phyloP scores from a whole-genome alignment of 1,140 invertebrate species.

The Orussus abietinus region DNA sequence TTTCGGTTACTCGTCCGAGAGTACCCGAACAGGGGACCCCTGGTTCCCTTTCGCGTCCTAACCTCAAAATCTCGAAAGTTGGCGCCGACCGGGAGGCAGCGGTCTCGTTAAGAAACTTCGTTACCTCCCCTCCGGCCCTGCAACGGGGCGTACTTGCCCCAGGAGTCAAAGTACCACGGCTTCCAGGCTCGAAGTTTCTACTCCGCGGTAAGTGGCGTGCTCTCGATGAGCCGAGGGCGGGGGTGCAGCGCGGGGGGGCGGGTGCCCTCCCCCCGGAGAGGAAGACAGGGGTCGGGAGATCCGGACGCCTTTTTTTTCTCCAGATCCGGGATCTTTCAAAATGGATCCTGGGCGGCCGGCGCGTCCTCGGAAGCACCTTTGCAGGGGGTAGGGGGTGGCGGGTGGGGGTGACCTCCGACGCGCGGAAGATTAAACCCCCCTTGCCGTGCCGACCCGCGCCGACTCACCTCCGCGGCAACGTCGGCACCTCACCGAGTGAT shows the following conservation, averaged over 20 bases:
- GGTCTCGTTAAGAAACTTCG: constrained; percentile 46
- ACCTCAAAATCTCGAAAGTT: too few relatives aligned
- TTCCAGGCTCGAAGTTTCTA: constrained; percentile 44
- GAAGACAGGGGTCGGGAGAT: constrained; percentile 6
- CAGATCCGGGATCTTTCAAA: constrained; percentile 12
- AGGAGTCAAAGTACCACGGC: constrained; percentile 39
- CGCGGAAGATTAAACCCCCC: too few relatives aligned
- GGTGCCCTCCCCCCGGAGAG: constrained; percentile 3
- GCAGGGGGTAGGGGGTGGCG: background rate
- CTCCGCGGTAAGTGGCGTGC: constrained; percentile 33
- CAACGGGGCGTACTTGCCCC: constrained; percentile 1
- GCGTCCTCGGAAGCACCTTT: constrained; percentile 7
- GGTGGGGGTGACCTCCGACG: background rate
- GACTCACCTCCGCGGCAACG: background rate
- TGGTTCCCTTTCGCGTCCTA: too few relatives aligned
- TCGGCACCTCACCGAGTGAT: background rate
- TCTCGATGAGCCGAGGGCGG: constrained; percentile 5
- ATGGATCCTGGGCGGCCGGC: constrained; percentile 1
- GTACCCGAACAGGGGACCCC: too few relatives aligned
- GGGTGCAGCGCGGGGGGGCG: background rate
- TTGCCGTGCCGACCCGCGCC: too few relatives aligned
- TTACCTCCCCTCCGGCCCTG: constrained; percentile 19
- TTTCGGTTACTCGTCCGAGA: too few relatives aligned
- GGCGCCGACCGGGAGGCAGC: constrained; percentile 34
- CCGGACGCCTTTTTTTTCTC: constrained; percentile 1